Base-by-base conservation (phyloP, 2,113 vertebrate species). In the Scatophagus argus region DNA sequence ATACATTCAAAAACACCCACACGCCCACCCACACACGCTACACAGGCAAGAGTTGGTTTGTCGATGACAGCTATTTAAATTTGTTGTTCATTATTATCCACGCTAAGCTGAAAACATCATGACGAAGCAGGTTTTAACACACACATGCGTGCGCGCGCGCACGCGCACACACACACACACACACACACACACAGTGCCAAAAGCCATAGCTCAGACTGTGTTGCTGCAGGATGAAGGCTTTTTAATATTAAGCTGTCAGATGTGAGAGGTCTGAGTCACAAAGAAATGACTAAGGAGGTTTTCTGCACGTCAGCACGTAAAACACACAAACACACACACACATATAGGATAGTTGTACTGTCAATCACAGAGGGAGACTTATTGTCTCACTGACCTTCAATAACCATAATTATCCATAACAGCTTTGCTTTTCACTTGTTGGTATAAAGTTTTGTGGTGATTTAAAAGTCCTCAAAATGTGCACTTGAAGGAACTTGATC, bases 211-310 rank as follows among this genome's bases (percentile, higher is more conserved):
- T 89, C 83, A 75, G 69, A 38, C 41, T 25, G 32, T 65, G 82
- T 71, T 77, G 76, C 82, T 77, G 84, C 58, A 56, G 87, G 73
- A 84, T 84, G 81, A 89, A 81, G 71, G 77, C 83, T 79, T 89
- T 89, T 89, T 83, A 83, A 88, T 88, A 88, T 86, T 77, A 89
- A 85, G 82, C 84, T 84, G 86, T 90, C 81, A 79, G 77, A 67
- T 41, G 38, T 29, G 23, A 87, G 79, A 75, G 46, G 68, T 61
- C 52, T 83, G 82, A 83, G 79, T 76, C 88, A 86, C 70, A 88
- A 73, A 76, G 55, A 82, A 87, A 83, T 85, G 65, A 90, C 82
- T 90, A 62, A 73, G 63, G 72, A 85, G 81, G 74, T 79, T 87
- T 81, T 82, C 32, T 36, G 46, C 55, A 64, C 1, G 8, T 27